Conservation (phyloP, 2,797 vertebrate species). For the Acanthiza pusilla region DNA sequence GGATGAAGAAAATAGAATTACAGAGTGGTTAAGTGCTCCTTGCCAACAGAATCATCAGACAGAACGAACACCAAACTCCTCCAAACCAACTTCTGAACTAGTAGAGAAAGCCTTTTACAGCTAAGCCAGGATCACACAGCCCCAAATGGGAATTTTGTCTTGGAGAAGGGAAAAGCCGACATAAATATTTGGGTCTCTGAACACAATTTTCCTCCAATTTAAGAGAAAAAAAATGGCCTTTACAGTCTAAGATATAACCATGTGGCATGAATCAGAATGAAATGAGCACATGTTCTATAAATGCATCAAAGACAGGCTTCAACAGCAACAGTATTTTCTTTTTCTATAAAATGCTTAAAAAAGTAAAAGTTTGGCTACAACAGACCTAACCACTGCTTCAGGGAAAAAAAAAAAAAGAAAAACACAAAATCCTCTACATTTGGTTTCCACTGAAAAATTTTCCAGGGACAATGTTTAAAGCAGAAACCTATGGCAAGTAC, state of each 20-base stretch:
- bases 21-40: neutral
- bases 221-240: neutral
- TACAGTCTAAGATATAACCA: neutral
- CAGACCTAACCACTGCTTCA: neutral
- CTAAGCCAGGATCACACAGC: neutral
- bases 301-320: constrained; percentile 22
- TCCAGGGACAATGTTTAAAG: constrained; percentile 17
- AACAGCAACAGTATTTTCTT: constrained; percentile 3
- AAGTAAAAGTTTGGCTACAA: constrained; percentile 28
- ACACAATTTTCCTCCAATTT: neutral
- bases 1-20: neutral
- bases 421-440: neutral
- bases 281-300: constrained; percentile 21
- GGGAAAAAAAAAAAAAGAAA: neutral
- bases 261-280: constrained; percentile 18
- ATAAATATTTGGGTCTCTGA: constrained; percentile 1
- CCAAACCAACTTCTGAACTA: neutral
- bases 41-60: neutral
- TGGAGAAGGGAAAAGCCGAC: neutral
- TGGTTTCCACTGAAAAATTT: constrained; percentile 30
- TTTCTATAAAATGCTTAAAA: constrained; percentile 10
- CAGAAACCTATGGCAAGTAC: neutral
- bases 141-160: neutral
- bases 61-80: constrained; percentile 4
- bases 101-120: neutral